These are phyloP conservation scores for Catamblyrhynchus diadema DNA, from an alignment of 2,797 vertebrate species.

Conservation along the genomic window DNA sequence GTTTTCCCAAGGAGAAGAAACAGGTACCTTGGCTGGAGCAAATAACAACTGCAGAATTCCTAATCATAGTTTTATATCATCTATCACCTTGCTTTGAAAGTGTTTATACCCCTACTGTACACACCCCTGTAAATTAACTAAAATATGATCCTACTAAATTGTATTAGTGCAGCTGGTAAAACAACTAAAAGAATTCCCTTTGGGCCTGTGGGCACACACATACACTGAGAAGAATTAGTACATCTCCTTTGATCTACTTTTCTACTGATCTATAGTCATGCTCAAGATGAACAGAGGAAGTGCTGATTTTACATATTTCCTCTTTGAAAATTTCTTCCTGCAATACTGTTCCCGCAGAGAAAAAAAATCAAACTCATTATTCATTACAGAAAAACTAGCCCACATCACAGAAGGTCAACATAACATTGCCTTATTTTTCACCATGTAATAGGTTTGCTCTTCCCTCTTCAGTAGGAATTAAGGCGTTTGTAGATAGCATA, in stretches of 20 bases:
- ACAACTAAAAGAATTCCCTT: background rate
- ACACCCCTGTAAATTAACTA: background rate
- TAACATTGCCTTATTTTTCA: background rate
- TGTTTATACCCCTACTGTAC: background rate
- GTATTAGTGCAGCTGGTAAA: background rate
- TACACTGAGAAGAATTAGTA: background rate
- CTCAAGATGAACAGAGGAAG: background rate
- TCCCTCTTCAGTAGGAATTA: background rate
- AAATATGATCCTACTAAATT: background rate
- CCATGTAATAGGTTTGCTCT: background rate
- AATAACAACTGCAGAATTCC: background rate
- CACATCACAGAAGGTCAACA: background rate
- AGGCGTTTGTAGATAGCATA: background rate
- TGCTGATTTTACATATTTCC: background rate
- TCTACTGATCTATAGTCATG: background rate
- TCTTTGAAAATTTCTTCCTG: background rate
- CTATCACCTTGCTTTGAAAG: background rate
- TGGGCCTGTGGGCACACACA: rapidly evolving
- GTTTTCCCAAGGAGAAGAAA: background rate
- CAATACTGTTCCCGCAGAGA: background rate
- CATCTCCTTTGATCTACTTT: slow-evolving; percentile 23
- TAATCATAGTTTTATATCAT: background rate
- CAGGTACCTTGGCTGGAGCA: background rate
- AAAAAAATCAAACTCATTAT: background rate
- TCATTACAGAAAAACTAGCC: background rate